Base-by-base conservation (phyloP, 1,140 invertebrate species). In the Littorina saxatilis region DNA sequence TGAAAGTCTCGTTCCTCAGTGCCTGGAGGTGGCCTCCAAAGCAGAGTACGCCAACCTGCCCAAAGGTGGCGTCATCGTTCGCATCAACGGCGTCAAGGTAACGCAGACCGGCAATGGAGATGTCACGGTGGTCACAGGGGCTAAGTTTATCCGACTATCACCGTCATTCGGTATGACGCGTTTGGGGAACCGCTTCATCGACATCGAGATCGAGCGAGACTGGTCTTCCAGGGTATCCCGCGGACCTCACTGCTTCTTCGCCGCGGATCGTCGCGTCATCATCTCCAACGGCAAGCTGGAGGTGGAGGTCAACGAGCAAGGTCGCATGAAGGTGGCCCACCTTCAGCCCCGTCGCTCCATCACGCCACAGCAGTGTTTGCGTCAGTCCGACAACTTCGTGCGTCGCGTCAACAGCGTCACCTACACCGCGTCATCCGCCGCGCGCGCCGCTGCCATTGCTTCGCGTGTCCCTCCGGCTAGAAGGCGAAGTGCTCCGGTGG, bases 51-150 rank as follows among this genome's bases (percentile, higher is more conserved):
- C 86, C 23, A 81, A 86, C 27, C 81, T 87, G 5, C 84, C 85
- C 2, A 87, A 88, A 81, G 89, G 88, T 4, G 85, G 85, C 35
- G 83, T 87, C 58, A 86, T 85, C 32, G 84, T 91, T 15, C 79
- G 80, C 17, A 88, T 91, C 75, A 91, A 91, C 76, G 85, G 85
- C 3, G 84, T 89, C 58, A 88, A 88, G 68, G 88, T 91, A 47
- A 84, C 86, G 27, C 90, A 90, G 80, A 88, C 79, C 20, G 82
- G 77, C 2, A 80, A 82, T 13, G 88, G 88, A 32, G 90, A 90
- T 55, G 90, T 91, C 27, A 87, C 80, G 5, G 87, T 91, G 15
- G 82, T 85, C n/a, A 86, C 83, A 2, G 87, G 87, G 13, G 84
- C 85, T 13, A 90, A 90, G 83, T 86, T 84, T 52, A 83, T 91